phyloP scores from a whole-genome alignment of 2,888 invertebrate genomes.

The Antitype chi region DNA sequence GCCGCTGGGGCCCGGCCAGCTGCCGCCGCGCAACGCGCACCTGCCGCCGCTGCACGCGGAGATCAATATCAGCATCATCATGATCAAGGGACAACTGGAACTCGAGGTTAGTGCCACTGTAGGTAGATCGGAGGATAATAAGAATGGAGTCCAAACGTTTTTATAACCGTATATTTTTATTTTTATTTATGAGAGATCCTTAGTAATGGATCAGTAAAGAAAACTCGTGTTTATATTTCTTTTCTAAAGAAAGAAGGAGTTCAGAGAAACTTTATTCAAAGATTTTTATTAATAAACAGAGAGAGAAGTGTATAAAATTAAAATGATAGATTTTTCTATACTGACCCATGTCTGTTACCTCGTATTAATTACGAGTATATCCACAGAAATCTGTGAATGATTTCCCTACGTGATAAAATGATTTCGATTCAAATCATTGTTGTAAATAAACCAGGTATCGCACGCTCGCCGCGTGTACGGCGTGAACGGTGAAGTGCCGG shows the following conservation, averaged over 20 bases:
- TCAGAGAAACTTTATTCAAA: background rate
- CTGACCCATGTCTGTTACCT: background rate
- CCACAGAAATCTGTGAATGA: background rate
- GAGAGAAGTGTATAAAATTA: background rate
- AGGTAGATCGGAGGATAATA: background rate
- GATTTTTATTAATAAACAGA: background rate
- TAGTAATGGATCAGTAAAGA: background rate
- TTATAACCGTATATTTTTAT: background rate
- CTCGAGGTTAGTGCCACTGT: conserved; percentile 92
- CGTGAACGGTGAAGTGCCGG: conserved; percentile 93
- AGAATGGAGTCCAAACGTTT: background rate
- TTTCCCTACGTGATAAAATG: background rate
- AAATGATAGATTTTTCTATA: background rate
- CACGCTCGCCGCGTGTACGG: conserved; percentile 88
- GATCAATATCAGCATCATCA: conserved; percentile 96
- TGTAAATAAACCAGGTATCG: conserved; percentile 77
- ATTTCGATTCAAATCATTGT: background rate
- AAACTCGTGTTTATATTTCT: no score
- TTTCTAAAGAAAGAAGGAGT: background rate
- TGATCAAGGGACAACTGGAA: conserved; percentile 97
- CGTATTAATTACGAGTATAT: background rate
- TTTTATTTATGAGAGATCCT: background rate
- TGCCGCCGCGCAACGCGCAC: conserved; percentile 94
- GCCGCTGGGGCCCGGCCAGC: conserved; percentile 95
- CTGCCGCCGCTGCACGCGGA: conserved; percentile 94